phyloP scores from a whole-genome alignment of 1,140 invertebrate genomes.

The Drosophila ogumai region DNA sequence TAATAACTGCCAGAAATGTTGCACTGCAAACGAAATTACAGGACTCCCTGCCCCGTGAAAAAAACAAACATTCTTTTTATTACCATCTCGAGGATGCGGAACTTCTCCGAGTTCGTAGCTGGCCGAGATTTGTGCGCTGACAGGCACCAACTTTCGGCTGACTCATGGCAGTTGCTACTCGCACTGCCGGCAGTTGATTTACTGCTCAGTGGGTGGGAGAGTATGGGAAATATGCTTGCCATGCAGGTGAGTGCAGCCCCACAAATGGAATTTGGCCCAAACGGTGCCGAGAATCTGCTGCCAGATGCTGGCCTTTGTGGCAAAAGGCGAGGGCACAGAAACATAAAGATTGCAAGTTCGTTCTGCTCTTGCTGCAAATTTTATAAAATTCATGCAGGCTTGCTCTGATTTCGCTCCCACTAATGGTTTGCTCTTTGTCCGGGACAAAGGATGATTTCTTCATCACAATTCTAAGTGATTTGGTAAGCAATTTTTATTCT shows the following conservation, averaged over 20 bases:
- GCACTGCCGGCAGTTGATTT: constrained; percentile 57
- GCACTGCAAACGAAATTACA: constrained; percentile 1
- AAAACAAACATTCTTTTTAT: constrained; percentile 29
- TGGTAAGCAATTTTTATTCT: constrained; percentile 28
- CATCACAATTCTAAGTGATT: constrained; percentile 42
- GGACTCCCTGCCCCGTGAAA: neutral
- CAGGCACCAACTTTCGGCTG: constrained; percentile 28
- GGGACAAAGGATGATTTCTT: constrained; percentile 31
- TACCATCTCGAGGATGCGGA: constrained; percentile 32
- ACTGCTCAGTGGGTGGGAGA: constrained; percentile 21
- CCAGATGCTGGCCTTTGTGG: constrained; percentile 47
- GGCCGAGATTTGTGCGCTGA: constrained; percentile 41
- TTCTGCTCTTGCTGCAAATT: constrained; percentile 38
- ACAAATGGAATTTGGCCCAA: constrained; percentile 59
- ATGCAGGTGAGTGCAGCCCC: constrained; percentile 33
- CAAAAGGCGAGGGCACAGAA: neutral
- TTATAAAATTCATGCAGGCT: constrained; percentile 61
- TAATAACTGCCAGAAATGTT: constrained; percentile 32
- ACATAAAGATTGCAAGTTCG: constrained; percentile 11
- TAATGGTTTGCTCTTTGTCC: constrained; percentile 49
- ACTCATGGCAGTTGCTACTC: constrained; percentile 53
- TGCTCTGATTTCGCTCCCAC: constrained; percentile 12
- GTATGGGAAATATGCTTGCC: constrained; percentile 1
- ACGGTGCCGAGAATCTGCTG: constrained; percentile 34
- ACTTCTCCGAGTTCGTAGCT: constrained; percentile 11